Conservation (phyloP, 2,797 vertebrate genomes). For the Petrocephalus sullivani region DNA sequence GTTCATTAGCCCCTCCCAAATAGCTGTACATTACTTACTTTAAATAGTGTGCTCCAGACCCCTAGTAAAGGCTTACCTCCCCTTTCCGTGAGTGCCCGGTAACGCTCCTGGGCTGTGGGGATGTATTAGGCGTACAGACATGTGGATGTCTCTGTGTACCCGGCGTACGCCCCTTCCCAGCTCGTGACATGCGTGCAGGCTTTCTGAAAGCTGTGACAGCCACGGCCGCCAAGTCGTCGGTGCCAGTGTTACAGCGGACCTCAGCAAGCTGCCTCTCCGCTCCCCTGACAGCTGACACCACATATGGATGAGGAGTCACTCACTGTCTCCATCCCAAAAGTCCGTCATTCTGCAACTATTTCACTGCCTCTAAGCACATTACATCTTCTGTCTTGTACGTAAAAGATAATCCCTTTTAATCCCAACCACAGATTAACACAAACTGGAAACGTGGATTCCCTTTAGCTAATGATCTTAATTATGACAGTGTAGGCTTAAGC, state of each 20-base stretch:
- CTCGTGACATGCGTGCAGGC: neutral
- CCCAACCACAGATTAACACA: neutral
- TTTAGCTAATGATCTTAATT: neutral
- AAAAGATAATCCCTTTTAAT: neutral
- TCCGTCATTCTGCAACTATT: neutral
- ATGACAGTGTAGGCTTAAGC: neutral
- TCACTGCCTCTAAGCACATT: neutral
- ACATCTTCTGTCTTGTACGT: neutral
- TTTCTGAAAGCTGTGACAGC: neutral
- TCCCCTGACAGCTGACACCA: neutral
- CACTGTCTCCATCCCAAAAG: neutral
- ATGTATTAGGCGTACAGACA: neutral
- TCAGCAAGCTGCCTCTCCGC: neutral
- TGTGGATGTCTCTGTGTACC: neutral
- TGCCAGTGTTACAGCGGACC: neutral
- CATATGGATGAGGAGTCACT: neutral
- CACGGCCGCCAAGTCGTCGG: neutral
- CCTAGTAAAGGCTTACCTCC: neutral
- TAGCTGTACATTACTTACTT: neutral
- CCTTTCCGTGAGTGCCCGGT: neutral
- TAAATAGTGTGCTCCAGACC: neutral
- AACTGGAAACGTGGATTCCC: neutral
- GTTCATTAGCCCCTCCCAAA: neutral
- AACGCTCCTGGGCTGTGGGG: neutral
- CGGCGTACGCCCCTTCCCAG: neutral